Conservation (phyloP, 2,888 invertebrate genomes). For the Priocnemis perturbator region DNA sequence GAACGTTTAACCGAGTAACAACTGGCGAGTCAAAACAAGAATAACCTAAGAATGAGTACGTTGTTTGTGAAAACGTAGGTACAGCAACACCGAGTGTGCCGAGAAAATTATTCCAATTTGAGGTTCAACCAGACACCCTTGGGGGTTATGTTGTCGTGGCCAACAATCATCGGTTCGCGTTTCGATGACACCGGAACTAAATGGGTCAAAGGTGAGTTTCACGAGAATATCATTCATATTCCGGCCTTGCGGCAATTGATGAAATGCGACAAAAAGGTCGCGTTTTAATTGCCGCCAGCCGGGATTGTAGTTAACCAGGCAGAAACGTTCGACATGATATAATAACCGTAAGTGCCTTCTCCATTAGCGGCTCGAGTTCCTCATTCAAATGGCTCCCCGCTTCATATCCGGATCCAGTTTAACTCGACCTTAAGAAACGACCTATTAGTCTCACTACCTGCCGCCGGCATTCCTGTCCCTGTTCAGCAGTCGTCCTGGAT, state of each 20-base stretch:
- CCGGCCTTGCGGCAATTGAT: neutral
- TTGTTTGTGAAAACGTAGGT: too few relatives aligned
- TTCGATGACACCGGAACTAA: too few relatives aligned
- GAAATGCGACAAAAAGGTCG: constrained; percentile 21
- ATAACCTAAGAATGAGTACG: too few relatives aligned
- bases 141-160: too few relatives aligned
- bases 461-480: constrained; percentile 43
- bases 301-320: constrained; percentile 16
- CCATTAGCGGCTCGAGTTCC: constrained; percentile 52
- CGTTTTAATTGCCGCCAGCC: constrained; percentile 41
- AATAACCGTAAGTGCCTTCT: constrained; percentile 54
- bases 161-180: too few relatives aligned
- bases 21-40: too few relatives aligned
- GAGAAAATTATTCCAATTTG: too few relatives aligned
- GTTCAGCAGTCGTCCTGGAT: constrained; percentile 9
- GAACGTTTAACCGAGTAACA: too few relatives aligned
- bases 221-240: too few relatives aligned
- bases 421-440: constrained; percentile 53
- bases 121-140: too few relatives aligned
- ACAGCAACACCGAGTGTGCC: too few relatives aligned
- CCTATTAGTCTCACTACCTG: constrained; percentile 58
- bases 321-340: constrained; percentile 45
- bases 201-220: too few relatives aligned
- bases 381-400: constrained; percentile 54
- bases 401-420: constrained; percentile 50